These are phyloP conservation scores for Machimus atricapillus DNA, from an alignment of 2,888 invertebrate genomes.

Conservation along the genomic window DNA sequence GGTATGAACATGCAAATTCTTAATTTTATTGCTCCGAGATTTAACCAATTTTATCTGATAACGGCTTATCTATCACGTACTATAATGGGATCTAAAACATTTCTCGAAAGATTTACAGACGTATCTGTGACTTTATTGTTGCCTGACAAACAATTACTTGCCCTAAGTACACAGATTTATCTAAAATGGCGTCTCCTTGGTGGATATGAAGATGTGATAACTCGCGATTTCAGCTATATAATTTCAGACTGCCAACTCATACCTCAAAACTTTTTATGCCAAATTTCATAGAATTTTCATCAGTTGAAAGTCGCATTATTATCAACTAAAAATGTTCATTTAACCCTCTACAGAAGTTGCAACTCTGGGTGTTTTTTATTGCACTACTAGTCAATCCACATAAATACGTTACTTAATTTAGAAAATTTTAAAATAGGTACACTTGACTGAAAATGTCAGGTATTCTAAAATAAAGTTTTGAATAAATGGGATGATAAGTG, in stretches of 20 bases:
- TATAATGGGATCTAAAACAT: not conserved
- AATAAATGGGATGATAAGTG: too few relatives aligned
- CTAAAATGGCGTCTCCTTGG: conserved; percentile 10
- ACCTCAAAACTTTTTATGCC: not conserved
- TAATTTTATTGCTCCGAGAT: not conserved
- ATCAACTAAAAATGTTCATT: not conserved
- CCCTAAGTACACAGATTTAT: not conserved
- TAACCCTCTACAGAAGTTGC: not conserved
- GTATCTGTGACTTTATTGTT: not conserved
- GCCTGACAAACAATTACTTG: conserved; percentile 4
- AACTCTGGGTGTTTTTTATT: too few relatives aligned
- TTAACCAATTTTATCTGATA: not conserved
- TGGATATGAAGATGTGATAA: not conserved
- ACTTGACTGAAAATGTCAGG: too few relatives aligned
- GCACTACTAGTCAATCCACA: not conserved
- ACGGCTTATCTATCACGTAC: not conserved
- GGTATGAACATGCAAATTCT: conserved; percentile 18
- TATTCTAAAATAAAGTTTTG: too few relatives aligned
- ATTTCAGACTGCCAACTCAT: not conserved
- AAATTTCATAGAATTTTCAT: not conserved
- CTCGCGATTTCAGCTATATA: not conserved
- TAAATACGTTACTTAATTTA: too few relatives aligned
- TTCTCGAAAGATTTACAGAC: conserved; percentile 28
- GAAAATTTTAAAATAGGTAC: too few relatives aligned
- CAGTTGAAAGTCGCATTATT: not conserved